Percentiles rank a stretch among this genome's conserved stretches.
Conservation (phyloP, 37 sponge, comb jelly and placozoan genomes). For the Mnemiopsis leidyi region DNA sequence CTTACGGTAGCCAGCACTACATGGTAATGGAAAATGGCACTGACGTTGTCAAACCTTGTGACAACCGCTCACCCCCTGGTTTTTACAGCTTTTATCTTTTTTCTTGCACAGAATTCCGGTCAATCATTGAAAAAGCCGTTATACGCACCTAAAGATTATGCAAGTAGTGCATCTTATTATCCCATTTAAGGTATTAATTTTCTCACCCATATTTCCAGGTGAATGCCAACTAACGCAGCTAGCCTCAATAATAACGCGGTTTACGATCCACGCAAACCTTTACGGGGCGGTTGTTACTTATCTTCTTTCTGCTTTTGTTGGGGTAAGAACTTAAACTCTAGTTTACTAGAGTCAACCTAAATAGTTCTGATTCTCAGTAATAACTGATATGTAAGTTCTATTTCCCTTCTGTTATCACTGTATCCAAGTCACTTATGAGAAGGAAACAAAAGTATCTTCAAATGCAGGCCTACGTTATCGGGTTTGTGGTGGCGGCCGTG, state of each 20-base stretch:
- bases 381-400: too few relatives aligned
- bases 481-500: neutral
- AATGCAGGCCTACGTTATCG: slow-evolving; percentile 38
- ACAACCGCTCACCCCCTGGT: neutral
- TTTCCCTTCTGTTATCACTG: too few relatives aligned
- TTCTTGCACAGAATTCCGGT: too few relatives aligned
- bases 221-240: slow-evolving; percentile 42
- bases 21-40: neutral
- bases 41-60: neutral
- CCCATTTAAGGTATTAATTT: slow-evolving; percentile 11
- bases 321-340: too few relatives aligned
- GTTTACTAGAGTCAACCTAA: neutral
- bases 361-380: too few relatives aligned
- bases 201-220: neutral
- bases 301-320: slow-evolving; percentile 34
- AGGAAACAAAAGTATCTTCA: too few relatives aligned
- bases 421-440: too few relatives aligned
- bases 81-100: too few relatives aligned
- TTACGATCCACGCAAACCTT: slow-evolving; percentile 18
- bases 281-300: slow-evolving; percentile 39
- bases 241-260: slow-evolving; percentile 30
- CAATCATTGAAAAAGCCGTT: neutral
- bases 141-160: neutral
- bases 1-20: slow-evolving; percentile 54
- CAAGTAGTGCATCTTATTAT: neutral